phyloP scores from a whole-genome alignment of 2,113 vertebrate genomes.

The Pholis gunnellus region DNA sequence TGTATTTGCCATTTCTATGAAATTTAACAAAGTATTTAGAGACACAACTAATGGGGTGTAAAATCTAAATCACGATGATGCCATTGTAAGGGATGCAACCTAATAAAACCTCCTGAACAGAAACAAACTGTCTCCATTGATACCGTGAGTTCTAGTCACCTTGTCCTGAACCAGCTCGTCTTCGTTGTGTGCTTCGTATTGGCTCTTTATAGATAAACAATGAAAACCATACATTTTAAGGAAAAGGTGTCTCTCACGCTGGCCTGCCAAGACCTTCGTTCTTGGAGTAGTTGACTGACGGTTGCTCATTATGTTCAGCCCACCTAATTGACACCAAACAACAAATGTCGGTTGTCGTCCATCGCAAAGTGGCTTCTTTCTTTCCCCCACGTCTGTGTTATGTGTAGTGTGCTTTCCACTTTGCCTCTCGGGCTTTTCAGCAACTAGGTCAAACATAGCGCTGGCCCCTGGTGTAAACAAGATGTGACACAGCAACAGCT shows the following conservation, averaged over 20 bases:
- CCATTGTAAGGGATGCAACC: neutral
- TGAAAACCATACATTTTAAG: neutral
- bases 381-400: neutral
- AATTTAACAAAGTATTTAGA: neutral
- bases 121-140: neutral
- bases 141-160: neutral
- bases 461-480: slow-evolving; percentile 75
- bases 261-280: neutral
- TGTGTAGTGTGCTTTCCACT: slow-evolving; percentile 26
- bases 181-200: neutral
- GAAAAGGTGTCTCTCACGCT: neutral
- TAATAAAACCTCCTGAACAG: neutral
- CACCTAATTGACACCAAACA: neutral
- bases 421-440: slow-evolving; percentile 59
- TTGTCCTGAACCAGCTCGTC: neutral
- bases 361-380: neutral
- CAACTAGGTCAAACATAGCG: slow-evolving; percentile 74
- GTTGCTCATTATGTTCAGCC: neutral
- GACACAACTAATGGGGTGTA: neutral
- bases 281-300: neutral
- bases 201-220: neutral
- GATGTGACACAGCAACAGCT: slow-evolving; percentile 73
- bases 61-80: neutral
- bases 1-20: too few relatives aligned
- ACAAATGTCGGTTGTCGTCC: neutral